Evolutionary conservation across 2,113 vertebrate species (phyloP).

Genomic region (Colius striatus): DNA sequence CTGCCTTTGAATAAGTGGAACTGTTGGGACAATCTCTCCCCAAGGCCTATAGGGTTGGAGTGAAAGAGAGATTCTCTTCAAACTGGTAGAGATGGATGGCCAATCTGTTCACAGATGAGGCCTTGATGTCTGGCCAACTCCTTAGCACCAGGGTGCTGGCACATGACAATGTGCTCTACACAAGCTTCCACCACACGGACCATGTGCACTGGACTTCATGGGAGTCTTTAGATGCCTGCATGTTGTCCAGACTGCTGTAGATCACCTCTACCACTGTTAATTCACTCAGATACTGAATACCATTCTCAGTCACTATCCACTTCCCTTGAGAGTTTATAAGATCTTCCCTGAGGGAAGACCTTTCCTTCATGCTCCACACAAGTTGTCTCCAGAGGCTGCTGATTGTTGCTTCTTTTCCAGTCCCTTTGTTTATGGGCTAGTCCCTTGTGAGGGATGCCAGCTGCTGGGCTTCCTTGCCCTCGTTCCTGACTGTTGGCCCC

Average conservation of each 20-base stretch:
- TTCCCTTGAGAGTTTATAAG: not conserved
- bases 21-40: not conserved
- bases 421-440: not conserved
- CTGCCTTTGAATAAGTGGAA: not conserved
- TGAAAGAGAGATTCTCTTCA: not conserved
- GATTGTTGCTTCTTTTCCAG: not conserved
- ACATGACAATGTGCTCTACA: accelerated
- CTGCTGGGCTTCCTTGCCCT: not conserved
- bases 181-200: not conserved
- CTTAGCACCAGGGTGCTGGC: not conserved
- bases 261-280: not conserved
- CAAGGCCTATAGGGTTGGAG: not conserved
- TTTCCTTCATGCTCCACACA: not conserved
- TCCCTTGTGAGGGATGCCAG: not conserved
- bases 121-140: not conserved
- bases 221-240: not conserved
- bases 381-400: not conserved
- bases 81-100: not conserved
- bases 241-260: not conserved
- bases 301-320: not conserved
- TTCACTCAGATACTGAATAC: not conserved
- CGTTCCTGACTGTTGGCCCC: not conserved
- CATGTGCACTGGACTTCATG: not conserved
- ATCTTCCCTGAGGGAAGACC: not conserved
- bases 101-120: not conserved